Percentiles rank a stretch among this genome's conserved stretches.
Conservation (phyloP, 2,888 invertebrate species). For the Noctua pronuba region DNA sequence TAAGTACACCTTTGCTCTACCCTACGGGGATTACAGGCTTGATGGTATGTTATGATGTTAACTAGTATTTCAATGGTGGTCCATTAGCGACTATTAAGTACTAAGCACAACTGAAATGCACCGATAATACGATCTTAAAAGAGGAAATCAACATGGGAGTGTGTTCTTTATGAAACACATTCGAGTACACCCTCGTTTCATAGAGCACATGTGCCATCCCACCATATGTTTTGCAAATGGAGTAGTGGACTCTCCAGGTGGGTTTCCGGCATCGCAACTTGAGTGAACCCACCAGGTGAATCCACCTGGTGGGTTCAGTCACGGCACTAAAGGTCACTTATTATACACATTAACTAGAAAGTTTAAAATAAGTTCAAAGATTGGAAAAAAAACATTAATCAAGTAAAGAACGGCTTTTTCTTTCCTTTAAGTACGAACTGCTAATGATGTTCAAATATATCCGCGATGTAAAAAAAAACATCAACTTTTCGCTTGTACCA, state of each 20-base stretch:
- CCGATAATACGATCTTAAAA: too few relatives aligned
- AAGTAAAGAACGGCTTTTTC: neutral
- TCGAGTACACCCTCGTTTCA: too few relatives aligned
- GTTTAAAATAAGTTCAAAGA: neutral
- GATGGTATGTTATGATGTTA: neutral
- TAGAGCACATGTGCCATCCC: too few relatives aligned
- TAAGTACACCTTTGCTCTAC: neutral
- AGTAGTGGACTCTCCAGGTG: too few relatives aligned
- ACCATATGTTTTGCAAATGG: too few relatives aligned
- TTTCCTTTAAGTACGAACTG: neutral
- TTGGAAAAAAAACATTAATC: neutral
- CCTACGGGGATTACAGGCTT: neutral
- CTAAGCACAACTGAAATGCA: neutral
- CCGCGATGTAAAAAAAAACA: neutral
- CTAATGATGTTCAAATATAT: neutral
- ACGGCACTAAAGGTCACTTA: neutral
- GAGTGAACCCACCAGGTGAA: too few relatives aligned
- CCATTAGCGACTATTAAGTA: neutral
- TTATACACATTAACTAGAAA: too few relatives aligned
- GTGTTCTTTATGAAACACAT: neutral
- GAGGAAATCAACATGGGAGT: neutral
- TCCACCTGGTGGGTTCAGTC: too few relatives aligned
- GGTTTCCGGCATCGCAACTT: too few relatives aligned
- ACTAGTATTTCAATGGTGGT: too few relatives aligned
- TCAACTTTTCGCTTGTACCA: constrained; percentile 35